Base-by-base conservation (phyloP, 2,888 invertebrate species). In the Corbicula japonica region DNA sequence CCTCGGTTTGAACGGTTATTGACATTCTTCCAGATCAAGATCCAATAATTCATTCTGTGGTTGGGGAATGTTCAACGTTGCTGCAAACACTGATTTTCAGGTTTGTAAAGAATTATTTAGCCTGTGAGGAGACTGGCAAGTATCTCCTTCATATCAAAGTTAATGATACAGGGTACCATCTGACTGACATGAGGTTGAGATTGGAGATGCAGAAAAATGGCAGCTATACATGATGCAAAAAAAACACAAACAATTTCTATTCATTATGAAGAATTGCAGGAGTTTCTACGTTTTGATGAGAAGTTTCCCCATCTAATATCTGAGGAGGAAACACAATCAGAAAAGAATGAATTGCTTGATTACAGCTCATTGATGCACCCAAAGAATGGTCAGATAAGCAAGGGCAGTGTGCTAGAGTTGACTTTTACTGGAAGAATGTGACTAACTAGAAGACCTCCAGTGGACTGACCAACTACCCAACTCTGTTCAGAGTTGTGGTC, bases 41-140 rank as follows among this genome's bases (percentile, higher is more conserved):
- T n/a, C 69, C 76, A 26, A 60, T 74, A 61, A 73, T 63, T 32
- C 63, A 63, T n/a, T 46, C 48, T 10, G 2, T 63, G n/a, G 76
- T 93, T 26, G 92, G 93, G 83, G 91, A 66, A 66, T 69, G 56
- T 35, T 54, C 52, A 34, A 68, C 68, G n/a, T 28, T 77, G 1
- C 38, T 72, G 61, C 61, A 52, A 28, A 72, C 50, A 26, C 61
- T 73, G 18, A 66, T 73, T 68, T 62, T 61, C 23, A 58, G 63
- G 18, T 63, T 46, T 30, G 5, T 63, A 18, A 63, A 63, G 32
- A 44, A 41, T 21, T 46, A 46, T 44, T 46, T 46, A 44, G 44
- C 48, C 10, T n/a, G 63, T 18, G 63, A 44, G 28, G 48, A 63
- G 30, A 63, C 63, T 28, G 46, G 63, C 26, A 46, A 52, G 50